These are phyloP conservation scores for Plusia festucae DNA, from an alignment of 2,888 invertebrate genomes.

Conservation along the genomic window DNA sequence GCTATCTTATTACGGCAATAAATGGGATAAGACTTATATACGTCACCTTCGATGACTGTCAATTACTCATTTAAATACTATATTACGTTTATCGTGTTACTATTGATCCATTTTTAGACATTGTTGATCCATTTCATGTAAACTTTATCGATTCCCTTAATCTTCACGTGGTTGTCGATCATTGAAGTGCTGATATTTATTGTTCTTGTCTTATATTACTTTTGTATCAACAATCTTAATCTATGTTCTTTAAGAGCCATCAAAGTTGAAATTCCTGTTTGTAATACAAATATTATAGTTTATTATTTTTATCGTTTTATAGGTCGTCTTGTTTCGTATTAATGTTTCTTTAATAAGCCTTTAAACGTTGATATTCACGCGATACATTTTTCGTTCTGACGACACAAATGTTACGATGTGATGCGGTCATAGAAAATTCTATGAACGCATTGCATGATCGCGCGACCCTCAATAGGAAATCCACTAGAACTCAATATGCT, in stretches of 20 bases:
- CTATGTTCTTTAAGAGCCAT: slow-evolving; percentile 1
- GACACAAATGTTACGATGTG: too few species aligned
- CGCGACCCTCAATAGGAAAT: too few species aligned
- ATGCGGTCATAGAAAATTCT: too few species aligned
- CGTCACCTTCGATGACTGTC: neutral
- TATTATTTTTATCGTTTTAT: neutral
- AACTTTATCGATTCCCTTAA: slow-evolving; percentile 21
- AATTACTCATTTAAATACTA: neutral
- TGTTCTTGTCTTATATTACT: slow-evolving; percentile 7
- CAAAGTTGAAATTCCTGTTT: slow-evolving; percentile 14
- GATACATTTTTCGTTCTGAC: too few species aligned
- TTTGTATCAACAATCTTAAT: slow-evolving; percentile 15
- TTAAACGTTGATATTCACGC: too few species aligned
- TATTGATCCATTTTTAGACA: neutral
- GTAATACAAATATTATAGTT: too few species aligned
- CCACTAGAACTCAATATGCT: too few species aligned
- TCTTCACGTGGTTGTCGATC: slow-evolving; percentile 27
- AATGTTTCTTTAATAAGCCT: neutral
- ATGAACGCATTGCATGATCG: too few species aligned
- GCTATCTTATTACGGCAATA: neutral
- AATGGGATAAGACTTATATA: neutral
- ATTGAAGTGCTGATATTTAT: slow-evolving; percentile 31
- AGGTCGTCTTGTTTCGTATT: neutral
- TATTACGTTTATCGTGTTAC: neutral
- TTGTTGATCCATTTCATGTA: neutral